Percentiles rank a stretch among this genome's conserved stretches.
Conservation (phyloP, 2,888 invertebrate genomes). For the Heteromurus nitidus region DNA sequence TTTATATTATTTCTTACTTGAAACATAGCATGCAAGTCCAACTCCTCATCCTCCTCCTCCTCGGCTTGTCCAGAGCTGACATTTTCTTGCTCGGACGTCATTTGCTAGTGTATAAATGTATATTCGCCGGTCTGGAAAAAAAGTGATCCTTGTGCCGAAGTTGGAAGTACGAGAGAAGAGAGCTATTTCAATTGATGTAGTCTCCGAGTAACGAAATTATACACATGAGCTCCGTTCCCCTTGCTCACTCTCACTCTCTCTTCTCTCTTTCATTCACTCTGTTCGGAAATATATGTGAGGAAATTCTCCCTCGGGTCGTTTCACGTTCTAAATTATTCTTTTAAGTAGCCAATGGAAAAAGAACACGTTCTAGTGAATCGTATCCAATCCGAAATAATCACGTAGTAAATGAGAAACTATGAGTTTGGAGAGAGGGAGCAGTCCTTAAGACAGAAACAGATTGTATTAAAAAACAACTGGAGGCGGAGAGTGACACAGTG, state of each 20-base stretch:
- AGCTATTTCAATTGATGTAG: too few relatives aligned
- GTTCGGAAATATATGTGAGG: too few relatives aligned
- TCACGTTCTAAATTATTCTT: background rate
- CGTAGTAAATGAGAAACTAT: background rate
- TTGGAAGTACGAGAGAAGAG: too few relatives aligned
- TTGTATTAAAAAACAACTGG: too few relatives aligned
- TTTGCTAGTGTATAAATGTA: too few relatives aligned
- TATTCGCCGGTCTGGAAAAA: too few relatives aligned
- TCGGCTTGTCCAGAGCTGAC: slow-evolving; percentile 53
- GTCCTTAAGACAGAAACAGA: too few relatives aligned
- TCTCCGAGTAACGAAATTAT: background rate
- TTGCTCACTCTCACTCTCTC: background rate
- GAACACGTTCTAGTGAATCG: background rate
- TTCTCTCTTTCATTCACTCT: background rate
- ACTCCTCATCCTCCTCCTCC: slow-evolving; percentile 71
- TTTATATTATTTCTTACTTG: too few relatives aligned
- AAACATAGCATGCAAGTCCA: slow-evolving; percentile 71
- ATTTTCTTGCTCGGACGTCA: slow-evolving; percentile 56
- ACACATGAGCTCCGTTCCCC: too few relatives aligned
- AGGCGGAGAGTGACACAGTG: too few relatives aligned
- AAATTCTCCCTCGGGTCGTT: background rate
- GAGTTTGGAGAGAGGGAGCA: too few relatives aligned
- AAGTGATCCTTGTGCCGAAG: too few relatives aligned
- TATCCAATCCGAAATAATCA: background rate
- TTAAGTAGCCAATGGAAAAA: background rate